phyloP scores from a whole-genome alignment of 2,113 vertebrate species.

The Lampris incognitus region DNA sequence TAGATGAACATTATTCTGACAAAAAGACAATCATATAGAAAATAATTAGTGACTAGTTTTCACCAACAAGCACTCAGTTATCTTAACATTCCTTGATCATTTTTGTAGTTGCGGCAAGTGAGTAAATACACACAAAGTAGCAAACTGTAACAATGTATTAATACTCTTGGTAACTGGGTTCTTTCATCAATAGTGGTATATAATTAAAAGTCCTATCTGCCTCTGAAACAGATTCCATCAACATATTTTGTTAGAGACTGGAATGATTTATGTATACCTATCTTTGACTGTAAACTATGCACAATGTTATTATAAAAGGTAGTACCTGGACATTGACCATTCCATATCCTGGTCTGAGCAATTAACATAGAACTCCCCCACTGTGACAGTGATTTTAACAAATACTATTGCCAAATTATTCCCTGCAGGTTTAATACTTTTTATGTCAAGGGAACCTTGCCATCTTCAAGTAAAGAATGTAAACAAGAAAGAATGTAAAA shows the following conservation, averaged over 20 bases:
- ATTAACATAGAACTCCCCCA: conserved; percentile 52
- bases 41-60: conserved; percentile 37
- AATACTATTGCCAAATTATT: conserved; percentile 36
- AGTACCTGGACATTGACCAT: conserved; percentile 56
- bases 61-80: conserved; percentile 19
- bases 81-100: conserved; percentile 13
- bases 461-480: conserved; percentile 37
- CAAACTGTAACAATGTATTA: conserved; percentile 49
- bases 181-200: conserved; percentile 45
- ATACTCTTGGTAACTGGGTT: conserved; percentile 45
- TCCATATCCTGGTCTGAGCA: conserved; percentile 34
- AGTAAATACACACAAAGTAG: conserved; percentile 25
- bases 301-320: conserved; percentile 50
- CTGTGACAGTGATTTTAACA: conserved; percentile 19
- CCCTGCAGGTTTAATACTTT: conserved; percentile 32
- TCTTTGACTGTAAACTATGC: conserved; percentile 66
- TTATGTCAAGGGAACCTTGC: background rate
- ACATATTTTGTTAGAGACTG: conserved; percentile 51
- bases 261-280: conserved; percentile 60
- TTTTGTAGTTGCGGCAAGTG: conserved; percentile 25
- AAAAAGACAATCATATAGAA: conserved; percentile 51
- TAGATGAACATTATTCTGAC: conserved; percentile 24
- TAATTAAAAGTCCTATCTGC: conserved; percentile 8
- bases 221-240: conserved; percentile 45
- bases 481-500: conserved; percentile 41